These are phyloP conservation scores for Oscheius sp. DNA, from an alignment of 2,888 invertebrate genomes.

Conservation along the genomic window DNA sequence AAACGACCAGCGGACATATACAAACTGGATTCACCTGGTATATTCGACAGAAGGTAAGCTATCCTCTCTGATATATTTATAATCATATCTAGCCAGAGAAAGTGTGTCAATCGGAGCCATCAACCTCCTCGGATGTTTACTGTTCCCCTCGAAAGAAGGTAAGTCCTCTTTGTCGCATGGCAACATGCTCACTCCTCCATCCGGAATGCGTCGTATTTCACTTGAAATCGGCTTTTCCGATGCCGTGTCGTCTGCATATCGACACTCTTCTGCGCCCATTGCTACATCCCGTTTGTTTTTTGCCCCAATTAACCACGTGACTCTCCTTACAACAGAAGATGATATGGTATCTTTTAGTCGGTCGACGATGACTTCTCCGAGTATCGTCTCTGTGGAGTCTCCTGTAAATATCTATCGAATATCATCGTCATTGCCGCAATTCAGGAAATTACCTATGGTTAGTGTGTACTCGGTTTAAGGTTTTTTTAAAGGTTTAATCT, in stretches of 20 bases:
- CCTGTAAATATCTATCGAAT: conserved; percentile 26
- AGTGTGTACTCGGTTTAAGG: not conserved
- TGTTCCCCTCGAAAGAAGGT: conserved; percentile 10
- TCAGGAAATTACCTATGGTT: conserved; percentile 31
- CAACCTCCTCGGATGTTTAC: conserved; percentile 5
- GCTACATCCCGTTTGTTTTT: conserved; percentile 1
- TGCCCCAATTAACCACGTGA: not conserved
- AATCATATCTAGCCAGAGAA: not conserved
- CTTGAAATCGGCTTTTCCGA: not conserved
- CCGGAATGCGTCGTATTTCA: not conserved
- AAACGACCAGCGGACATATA: not conserved
- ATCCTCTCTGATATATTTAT: not conserved
- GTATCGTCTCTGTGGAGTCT: conserved; percentile 27
- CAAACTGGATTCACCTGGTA: conserved; percentile 23
- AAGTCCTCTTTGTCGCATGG: not conserved
- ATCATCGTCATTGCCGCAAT: conserved; percentile 27
- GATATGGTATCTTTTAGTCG: not conserved
- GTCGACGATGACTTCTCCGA: conserved; percentile 28
- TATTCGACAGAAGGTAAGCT: conserved; percentile 26
- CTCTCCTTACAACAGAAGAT: not conserved
- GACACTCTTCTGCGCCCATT: conserved; percentile 1
- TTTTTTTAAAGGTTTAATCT: conserved; percentile 19
- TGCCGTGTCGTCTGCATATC: not conserved
- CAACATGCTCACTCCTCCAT: not conserved
- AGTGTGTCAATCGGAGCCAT: conserved; percentile 15